Evolutionary conservation across 1,140 invertebrate species (phyloP), one percentile per base, ranked within the genome.

Genomic region (Nixonia krombeini): DNA sequence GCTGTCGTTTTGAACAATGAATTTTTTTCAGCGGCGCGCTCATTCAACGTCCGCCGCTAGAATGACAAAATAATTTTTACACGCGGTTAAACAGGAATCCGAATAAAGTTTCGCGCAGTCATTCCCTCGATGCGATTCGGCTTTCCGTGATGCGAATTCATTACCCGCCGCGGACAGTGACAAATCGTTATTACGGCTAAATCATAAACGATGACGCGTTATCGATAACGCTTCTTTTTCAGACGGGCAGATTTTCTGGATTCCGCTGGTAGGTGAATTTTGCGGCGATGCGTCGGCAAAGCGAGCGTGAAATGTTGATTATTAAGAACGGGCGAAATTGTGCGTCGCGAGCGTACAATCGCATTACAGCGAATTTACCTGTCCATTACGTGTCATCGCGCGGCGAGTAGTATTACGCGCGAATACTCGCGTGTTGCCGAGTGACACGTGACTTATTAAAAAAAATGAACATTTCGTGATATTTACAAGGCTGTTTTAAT

Each of bases 31-130:
- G 5, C 16, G 2, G 6, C 12, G 28, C 26, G 42, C 33, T 47
- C 29, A 17, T 47, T 31, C 25, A 47, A 16, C 12, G 44, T 15
- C 28, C 28, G 2, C 8, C 16, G 44, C 21, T 33, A 17, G 29
- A 47, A 29, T 33, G 44, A 21, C 26, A 31, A 47, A 47, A 47
- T 47, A 47, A 47, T 28, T 47, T 47, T 31, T 47, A 18, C 16
- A 15, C 44, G 10, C 16, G 44, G 16, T 47, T 47, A 45, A 45
- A 28, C 25, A 28, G 15, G 26, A 45, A 45, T 45, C 9, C 21
- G 25, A 45, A 28, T 42, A 26, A 7, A 42, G 18, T 23, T 26
- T 38, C 6, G 4, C 4, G 26, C n/a, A 10, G 42, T 45, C 13
- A 16, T 23, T 16, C 26, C 21, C 25, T 23, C 1, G 29, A 31